A percentile compares a stretch with the other conserved stretches of the same genome.
phyloP scores from a whole-genome alignment of 2,888 invertebrate species.

The Harmothoe impar region DNA sequence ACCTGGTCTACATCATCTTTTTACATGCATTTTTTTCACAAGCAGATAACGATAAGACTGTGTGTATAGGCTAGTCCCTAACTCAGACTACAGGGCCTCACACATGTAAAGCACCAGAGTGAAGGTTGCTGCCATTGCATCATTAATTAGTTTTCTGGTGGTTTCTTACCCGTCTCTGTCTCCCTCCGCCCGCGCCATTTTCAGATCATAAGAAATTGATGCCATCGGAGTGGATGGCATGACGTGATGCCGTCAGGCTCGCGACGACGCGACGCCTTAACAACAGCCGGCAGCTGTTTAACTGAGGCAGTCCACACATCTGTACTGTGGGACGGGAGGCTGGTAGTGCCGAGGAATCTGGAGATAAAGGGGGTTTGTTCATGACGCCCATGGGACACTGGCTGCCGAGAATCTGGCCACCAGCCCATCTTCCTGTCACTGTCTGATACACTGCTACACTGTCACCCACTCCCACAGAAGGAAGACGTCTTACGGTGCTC shows the following conservation, averaged over 20 bases:
- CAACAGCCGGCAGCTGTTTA: conserved; percentile 31
- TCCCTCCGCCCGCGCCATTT: conserved; percentile 25
- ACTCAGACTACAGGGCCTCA: no score
- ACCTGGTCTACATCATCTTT: no score
- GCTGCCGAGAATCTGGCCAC: no score
- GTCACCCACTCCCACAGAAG: no score
- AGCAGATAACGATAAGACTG: no score
- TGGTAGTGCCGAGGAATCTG: background rate
- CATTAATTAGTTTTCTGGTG: background rate
- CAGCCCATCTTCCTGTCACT: no score
- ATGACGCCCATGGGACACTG: no score
- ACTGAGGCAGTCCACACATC: background rate
- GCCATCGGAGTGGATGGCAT: conserved; percentile 32
- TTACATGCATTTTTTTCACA: no score
- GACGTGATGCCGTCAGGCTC: background rate
- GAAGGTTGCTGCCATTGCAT: background rate
- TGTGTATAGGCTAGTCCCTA: no score
- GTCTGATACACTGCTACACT: no score
- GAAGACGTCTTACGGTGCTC: no score
- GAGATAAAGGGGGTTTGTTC: no score
- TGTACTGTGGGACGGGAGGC: background rate
- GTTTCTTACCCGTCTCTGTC: background rate
- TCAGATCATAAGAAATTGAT: conserved; percentile 17
- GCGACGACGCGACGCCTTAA: background rate
- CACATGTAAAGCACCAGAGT: background rate